Conservation (phyloP, 1,140 invertebrate genomes). For the Brachionus paranguensis region DNA sequence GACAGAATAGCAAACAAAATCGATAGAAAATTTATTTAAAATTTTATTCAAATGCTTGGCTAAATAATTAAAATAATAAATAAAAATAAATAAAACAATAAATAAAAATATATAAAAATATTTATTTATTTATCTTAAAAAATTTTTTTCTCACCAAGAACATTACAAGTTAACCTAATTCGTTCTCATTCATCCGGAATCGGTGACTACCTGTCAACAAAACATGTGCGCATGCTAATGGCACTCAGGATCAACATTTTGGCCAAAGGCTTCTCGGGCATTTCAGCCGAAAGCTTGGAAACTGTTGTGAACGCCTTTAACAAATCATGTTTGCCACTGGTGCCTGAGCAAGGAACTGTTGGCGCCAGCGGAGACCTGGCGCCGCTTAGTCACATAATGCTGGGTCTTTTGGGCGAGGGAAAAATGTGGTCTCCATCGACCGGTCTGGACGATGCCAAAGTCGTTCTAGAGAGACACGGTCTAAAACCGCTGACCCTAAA, state of each 20-base stretch:
- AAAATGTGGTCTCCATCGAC: conserved; percentile 70
- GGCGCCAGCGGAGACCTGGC: conserved; percentile 70
- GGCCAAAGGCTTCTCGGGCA: conserved; percentile 69
- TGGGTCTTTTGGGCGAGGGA: conserved; percentile 69
- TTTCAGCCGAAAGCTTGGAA: conserved; percentile 62
- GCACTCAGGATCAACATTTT: conserved; percentile 68
- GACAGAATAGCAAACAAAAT: no score
- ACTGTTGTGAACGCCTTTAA: conserved; percentile 68
- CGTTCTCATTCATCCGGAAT: conserved; percentile 68
- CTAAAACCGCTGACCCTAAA: conserved; percentile 62
- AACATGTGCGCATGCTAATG: conserved; percentile 65
- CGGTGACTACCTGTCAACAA: conserved; percentile 62
- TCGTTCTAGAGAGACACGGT: conserved; percentile 61
- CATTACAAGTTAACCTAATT: conserved; percentile 67
- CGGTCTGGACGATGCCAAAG: conserved; percentile 66
- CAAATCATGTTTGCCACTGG: conserved; percentile 66
- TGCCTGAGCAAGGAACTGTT: conserved; percentile 69
- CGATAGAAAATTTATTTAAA: no score
- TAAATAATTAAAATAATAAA: no score
- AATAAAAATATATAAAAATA: no score
- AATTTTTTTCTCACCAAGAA: conserved; percentile 56
- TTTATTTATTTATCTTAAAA: no score
- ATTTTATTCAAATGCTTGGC: no score
- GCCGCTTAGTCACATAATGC: conserved; percentile 66
- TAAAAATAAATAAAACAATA: no score